Base-by-base conservation (phyloP, 2,113 vertebrate genomes). In the Melozone crissalis region DNA sequence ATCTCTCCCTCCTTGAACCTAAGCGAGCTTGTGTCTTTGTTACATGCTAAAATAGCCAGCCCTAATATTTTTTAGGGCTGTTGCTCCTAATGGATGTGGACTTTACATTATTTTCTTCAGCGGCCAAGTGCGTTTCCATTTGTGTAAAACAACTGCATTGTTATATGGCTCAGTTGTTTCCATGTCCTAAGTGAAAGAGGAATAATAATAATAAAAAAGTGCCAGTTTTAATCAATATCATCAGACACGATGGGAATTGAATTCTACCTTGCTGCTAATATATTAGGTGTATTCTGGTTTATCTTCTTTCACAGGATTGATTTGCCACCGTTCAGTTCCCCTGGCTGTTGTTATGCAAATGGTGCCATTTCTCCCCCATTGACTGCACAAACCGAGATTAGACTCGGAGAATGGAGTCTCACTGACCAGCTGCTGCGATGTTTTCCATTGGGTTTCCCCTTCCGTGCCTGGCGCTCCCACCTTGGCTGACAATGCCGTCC, bases 261-360 rank as follows among this genome's bases (percentile, higher is more conserved):
- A 95, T 97, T 94, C 93, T 89, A 97, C 96, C 94, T 98, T 97
- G 89, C 94, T 90, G 76, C 88, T 93, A 93, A 95, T 97, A 93
- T 88, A 96, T 98, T 97, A 87, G 96, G 91, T 96, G 76, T 69
- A 87, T 95, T 91, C 58, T 84, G 93, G 96, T 97, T 98, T 98
- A 98, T 98, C 98, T 97, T 91, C 62, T 97, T 91, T 17, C 46
- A 84, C 98, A 98, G 97, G 97, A 98, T 98, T 97, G 97, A 98
- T 98, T 98, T 94, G 96, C 97, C 73, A 47, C 95, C 88, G 94
- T 97, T 97, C 97, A 97, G 93, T 97, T 96, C 15, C 88, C 97
- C 94, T 88, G 94, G 95, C 96, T 62, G 92, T 98, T 98, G 98
- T 98, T 97, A 98, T 98, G 98, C 97, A 98, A 98, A 98, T 98